Evolutionary conservation across 2,888 invertebrate genomes (phyloP).

Genomic region (Helobdella robusta): DNA sequence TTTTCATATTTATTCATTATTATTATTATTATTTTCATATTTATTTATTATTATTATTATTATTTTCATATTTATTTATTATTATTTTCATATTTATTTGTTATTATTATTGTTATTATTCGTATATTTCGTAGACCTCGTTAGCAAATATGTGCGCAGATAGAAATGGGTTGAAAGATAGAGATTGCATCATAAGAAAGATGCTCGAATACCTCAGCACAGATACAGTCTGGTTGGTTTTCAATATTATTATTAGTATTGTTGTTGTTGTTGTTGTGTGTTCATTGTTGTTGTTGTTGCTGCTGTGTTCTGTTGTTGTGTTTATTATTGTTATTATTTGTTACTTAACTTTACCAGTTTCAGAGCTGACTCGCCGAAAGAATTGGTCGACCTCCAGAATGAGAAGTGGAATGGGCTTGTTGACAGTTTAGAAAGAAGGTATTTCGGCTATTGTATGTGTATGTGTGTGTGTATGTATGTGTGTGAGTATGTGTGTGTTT

Average conservation of each 20-base stretch:
- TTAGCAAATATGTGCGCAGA: slow-evolving; percentile 82
- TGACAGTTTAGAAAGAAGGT: slow-evolving; percentile 73
- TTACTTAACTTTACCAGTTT: slow-evolving; percentile 39
- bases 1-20: too few relatives aligned
- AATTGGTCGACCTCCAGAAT: slow-evolving; percentile 65
- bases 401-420: slow-evolving; percentile 81
- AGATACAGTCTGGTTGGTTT: slow-evolving; percentile 51
- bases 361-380: slow-evolving; percentile 59
- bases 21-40: too few relatives aligned
- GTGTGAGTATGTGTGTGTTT: too few relatives aligned
- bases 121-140: slow-evolving; percentile 61
- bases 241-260: too few relatives aligned
- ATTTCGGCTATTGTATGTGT: neutral
- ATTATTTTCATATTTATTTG: neutral
- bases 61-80: neutral
- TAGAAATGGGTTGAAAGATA: slow-evolving; percentile 73
- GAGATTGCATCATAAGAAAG: slow-evolving; percentile 66
- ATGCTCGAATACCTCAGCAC: slow-evolving; percentile 63
- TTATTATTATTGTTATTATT: neutral
- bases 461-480: too few relatives aligned
- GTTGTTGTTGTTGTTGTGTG: too few relatives aligned
- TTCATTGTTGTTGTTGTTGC: too few relatives aligned
- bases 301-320: too few relatives aligned
- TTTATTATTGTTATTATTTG: too few relatives aligned
- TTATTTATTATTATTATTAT: neutral